Percentiles rank a stretch among this genome's conserved stretches.
Conservation (phyloP, 1,140 invertebrate species). For the Polyergus mexicanus region DNA sequence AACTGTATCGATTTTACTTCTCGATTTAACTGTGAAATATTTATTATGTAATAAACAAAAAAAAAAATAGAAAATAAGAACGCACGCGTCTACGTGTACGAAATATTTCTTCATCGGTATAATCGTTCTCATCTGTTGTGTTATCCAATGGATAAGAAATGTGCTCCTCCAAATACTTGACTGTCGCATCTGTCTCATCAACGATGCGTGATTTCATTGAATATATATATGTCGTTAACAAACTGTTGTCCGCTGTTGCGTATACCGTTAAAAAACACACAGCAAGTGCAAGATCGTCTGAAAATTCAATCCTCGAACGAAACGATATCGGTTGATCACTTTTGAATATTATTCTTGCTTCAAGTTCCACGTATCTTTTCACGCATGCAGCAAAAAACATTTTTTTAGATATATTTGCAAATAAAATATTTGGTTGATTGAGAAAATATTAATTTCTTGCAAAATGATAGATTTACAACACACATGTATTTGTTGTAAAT, state of each 20-base stretch:
- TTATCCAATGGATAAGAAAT: background rate
- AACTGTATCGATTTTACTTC: background rate
- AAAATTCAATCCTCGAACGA: conserved; percentile 25
- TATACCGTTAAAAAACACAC: conserved; percentile 39
- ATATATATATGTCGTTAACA: conserved; percentile 62
- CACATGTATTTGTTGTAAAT: too few relatives aligned
- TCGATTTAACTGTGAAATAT: background rate
- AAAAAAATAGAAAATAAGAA: background rate
- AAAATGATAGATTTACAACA: too few relatives aligned
- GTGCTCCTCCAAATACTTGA: background rate
- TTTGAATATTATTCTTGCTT: conserved; percentile 53
- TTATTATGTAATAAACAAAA: background rate
- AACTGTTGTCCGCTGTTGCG: conserved; percentile 63
- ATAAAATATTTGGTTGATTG: background rate
- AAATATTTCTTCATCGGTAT: background rate
- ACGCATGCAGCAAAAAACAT: background rate
- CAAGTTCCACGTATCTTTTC: conserved; percentile 48
- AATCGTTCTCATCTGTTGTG: conserved; percentile 3
- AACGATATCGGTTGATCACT: conserved; percentile 51
- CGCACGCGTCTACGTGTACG: background rate
- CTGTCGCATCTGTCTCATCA: background rate
- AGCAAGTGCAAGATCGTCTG: background rate
- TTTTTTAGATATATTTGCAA: background rate
- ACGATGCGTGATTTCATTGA: background rate
- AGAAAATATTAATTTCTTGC: background rate